phyloP scores from a whole-genome alignment of 2,888 invertebrate genomes.

The Euproctis similis region DNA sequence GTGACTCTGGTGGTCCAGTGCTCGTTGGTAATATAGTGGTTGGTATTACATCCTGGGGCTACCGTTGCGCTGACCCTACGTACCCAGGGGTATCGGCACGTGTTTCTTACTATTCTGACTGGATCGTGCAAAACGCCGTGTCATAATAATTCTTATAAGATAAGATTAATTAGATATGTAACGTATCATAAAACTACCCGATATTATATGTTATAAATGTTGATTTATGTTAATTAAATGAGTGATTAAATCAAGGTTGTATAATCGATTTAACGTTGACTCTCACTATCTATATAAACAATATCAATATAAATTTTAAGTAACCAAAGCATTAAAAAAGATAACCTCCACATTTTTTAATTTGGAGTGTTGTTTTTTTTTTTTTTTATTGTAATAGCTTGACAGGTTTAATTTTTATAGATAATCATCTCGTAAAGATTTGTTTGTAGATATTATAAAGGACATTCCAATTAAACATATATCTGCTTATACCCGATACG shows the following conservation, averaged over 20 bases:
- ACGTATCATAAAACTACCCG: too few relatives aligned
- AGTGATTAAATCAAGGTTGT: too few relatives aligned
- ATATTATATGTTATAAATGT: constrained; percentile 8
- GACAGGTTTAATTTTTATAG: constrained; percentile 32
- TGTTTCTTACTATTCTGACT: constrained; percentile 25
- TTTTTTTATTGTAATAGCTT: constrained; percentile 28
- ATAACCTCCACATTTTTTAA: constrained; percentile 48
- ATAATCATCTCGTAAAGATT: constrained; percentile 38
- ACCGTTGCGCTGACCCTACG: constrained; percentile 22
- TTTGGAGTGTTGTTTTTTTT: too few relatives aligned
- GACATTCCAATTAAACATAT: constrained; percentile 65
- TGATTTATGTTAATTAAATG: neutral
- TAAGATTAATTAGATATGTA: too few relatives aligned
- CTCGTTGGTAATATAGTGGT: constrained; percentile 31
- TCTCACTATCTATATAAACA: too few relatives aligned
- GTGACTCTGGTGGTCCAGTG: constrained; percentile 71
- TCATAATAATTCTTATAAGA: neutral
- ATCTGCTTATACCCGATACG: constrained; percentile 36
- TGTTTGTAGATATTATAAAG: constrained; percentile 51
- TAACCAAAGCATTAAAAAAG: constrained; percentile 55
- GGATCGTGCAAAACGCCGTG: constrained; percentile 36
- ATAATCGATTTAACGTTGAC: too few relatives aligned
- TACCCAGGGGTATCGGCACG: constrained; percentile 38
- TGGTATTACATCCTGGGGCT: constrained; percentile 38
- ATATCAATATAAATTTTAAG: too few relatives aligned